Evolutionary conservation across 1,140 invertebrate genomes (phyloP), one percentile per base, ranked within the genome.

Genomic region (Zaprionus vittiger): DNA sequence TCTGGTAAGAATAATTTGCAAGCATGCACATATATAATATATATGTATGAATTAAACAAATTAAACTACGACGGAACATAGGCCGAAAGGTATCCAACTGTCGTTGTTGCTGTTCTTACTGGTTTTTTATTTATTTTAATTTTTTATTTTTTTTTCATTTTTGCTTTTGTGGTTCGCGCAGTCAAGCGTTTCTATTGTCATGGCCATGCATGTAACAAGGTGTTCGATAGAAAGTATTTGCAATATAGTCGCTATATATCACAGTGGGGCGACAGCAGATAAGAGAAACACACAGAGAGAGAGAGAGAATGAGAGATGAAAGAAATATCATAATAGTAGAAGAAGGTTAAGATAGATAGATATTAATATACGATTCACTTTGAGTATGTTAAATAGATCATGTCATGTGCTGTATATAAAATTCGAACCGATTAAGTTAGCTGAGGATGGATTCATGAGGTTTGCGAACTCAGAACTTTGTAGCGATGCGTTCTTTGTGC

Each of bases 121-220:
- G 0, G 24, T 24, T 24, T 20, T 72, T 37, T 22, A 22, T 22
- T 22, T 22, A 20, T 20, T 20, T 20, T 20, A 20, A 12, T 52
- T 26, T 2, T 5, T 61, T 55, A 5, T 20, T 55, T 6, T 11
- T 5, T 17, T 63, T 56, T 47, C 22, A 17, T 24, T 72, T 64
- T 17, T 26, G 31, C 24, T 34, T 34, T 59, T 66, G 56, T 49
- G 55, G 28, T 49, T 59, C n/a, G 63, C 5, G 63, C 70, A 73
- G 55, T 73, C 38, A 73, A 73, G 70, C 70, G 55, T 73, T 57
- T 6, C 62, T 20, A 22, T 63, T 71, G 59, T 63, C 60, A 62
- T 67, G 68, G 44, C 49, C 20, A 61, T 61, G 20, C n/a, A 61
- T 44, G 59, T 15, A 7, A 24, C 20, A 15, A 47, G 41, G 41